A percentile compares a stretch with the other conserved stretches of the same genome.
Evolutionary conservation across 2,113 vertebrate genomes (phyloP).

Genomic region (Petromus typicus): DNA sequence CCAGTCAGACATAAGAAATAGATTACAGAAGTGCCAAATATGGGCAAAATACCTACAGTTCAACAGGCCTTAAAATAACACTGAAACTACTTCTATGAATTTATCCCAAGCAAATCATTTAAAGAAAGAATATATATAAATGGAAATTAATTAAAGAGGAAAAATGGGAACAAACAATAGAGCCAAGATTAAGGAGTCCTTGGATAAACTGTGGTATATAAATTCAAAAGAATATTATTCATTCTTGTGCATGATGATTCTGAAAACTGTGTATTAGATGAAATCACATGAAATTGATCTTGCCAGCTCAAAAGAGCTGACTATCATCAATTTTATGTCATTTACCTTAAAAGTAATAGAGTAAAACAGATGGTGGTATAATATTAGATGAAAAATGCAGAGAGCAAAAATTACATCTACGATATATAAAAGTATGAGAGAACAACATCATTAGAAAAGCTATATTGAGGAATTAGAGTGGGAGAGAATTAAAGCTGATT

Average conservation of each 20-base stretch:
- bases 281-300: constrained; percentile 26
- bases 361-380: constrained; percentile 23
- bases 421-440: not conserved
- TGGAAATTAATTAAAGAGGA: not conserved
- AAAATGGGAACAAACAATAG: constrained; percentile 26
- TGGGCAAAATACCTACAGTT: constrained; percentile 32
- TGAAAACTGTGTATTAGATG: constrained; percentile 16
- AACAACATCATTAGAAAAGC: constrained; percentile 21
- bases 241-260: constrained; percentile 52
- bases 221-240: not conserved
- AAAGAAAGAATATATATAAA: not conserved
- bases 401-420: not conserved
- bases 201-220: not conserved
- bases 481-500: not conserved
- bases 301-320: constrained; percentile 33
- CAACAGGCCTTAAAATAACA: constrained; percentile 42
- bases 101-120: not conserved
- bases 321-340: constrained; percentile 17
- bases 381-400: not conserved
- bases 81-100: not conserved
- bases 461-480: not conserved
- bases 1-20: constrained; percentile 38
- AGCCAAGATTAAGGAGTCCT: not conserved
- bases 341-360: constrained; percentile 34
- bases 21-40: not conserved